phyloP scores from a whole-genome alignment of 2,888 invertebrate genomes.

The Apodemia hepburni region DNA sequence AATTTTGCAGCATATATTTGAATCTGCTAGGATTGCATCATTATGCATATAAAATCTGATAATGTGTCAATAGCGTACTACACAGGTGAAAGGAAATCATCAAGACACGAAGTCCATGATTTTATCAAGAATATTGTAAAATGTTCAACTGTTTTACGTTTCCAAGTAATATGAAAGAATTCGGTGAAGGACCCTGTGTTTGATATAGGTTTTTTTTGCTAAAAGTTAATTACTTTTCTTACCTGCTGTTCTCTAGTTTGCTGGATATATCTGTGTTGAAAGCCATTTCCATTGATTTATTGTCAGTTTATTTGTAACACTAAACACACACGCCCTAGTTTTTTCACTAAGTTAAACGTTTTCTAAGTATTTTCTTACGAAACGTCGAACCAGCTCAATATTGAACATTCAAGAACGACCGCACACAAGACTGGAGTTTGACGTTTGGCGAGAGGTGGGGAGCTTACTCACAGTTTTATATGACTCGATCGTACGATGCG shows the following conservation, averaged over 20 bases:
- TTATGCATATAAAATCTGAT: slow-evolving; percentile 9
- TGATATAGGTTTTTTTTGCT: slow-evolving; percentile 9
- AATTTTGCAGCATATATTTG: neutral
- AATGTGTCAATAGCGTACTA: slow-evolving; percentile 9
- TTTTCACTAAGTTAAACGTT: slow-evolving; percentile 60
- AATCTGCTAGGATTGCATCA: slow-evolving; percentile 12
- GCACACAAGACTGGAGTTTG: slow-evolving; percentile 49
- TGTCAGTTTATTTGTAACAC: slow-evolving; percentile 68
- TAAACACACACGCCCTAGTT: slow-evolving; percentile 69
- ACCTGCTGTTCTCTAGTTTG: slow-evolving; percentile 79
- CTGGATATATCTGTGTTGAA: slow-evolving; percentile 74
- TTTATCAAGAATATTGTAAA: neutral
- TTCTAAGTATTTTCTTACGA: slow-evolving; percentile 51
- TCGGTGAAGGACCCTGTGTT: slow-evolving; percentile 19
- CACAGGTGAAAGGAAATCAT: slow-evolving; percentile 13
- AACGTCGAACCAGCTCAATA: slow-evolving; percentile 48
- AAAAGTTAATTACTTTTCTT: slow-evolving; percentile 37
- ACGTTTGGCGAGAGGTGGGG: slow-evolving; percentile 72
- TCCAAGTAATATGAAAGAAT: slow-evolving; percentile 4
- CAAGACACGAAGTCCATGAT: neutral
- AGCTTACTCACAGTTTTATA: slow-evolving; percentile 64
- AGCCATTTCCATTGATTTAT: slow-evolving; percentile 76
- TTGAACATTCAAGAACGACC: slow-evolving; percentile 45
- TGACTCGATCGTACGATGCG: slow-evolving; percentile 74
- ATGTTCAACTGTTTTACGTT: neutral